phyloP scores from a whole-genome alignment of 2,797 vertebrate species.

The Rallus crepitans region DNA sequence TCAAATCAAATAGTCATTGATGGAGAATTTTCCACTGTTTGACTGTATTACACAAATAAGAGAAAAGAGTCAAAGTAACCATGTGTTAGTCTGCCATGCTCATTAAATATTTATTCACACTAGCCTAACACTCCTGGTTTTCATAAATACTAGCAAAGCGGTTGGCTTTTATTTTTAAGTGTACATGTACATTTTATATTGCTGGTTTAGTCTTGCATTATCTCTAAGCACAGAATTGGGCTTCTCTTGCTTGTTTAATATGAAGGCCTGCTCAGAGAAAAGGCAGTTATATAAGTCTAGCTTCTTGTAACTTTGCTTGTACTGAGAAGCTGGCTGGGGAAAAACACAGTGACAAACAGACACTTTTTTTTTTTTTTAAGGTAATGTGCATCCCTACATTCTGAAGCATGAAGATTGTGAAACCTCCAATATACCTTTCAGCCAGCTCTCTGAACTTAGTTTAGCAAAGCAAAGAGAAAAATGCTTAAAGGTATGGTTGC shows the following conservation, averaged over 20 bases:
- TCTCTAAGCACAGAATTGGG: not conserved
- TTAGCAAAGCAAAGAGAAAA: slow-evolving; percentile 83
- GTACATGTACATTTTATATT: not conserved
- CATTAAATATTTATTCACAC: slow-evolving; percentile 74
- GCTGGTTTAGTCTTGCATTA: not conserved
- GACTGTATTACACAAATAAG: slow-evolving; percentile 55
- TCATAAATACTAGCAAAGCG: slow-evolving; percentile 56
- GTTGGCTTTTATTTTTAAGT: slow-evolving; percentile 53
- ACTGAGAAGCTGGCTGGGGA: not conserved
- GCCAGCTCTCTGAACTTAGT: slow-evolving; percentile 83
- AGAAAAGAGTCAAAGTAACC: slow-evolving; percentile 64
- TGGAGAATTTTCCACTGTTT: slow-evolving; percentile 48
- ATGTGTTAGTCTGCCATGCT: slow-evolving; percentile 70
- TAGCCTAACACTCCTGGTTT: slow-evolving; percentile 66
- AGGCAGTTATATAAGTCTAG: not conserved
- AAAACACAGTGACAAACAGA: not conserved
- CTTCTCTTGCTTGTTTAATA: not conserved
- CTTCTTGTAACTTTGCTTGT: slow-evolving; percentile 1
- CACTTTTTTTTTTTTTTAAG: slow-evolving; percentile 78
- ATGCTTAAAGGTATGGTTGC: slow-evolving; percentile 77
- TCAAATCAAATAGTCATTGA: slow-evolving; percentile 39
- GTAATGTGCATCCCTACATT: slow-evolving; percentile 78
- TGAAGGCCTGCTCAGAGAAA: not conserved
- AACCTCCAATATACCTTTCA: slow-evolving; percentile 75
- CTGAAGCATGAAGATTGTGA: slow-evolving; percentile 74